phyloP scores from a whole-genome alignment of 2,888 invertebrate genomes.

The Stenolophus ochropezus region DNA sequence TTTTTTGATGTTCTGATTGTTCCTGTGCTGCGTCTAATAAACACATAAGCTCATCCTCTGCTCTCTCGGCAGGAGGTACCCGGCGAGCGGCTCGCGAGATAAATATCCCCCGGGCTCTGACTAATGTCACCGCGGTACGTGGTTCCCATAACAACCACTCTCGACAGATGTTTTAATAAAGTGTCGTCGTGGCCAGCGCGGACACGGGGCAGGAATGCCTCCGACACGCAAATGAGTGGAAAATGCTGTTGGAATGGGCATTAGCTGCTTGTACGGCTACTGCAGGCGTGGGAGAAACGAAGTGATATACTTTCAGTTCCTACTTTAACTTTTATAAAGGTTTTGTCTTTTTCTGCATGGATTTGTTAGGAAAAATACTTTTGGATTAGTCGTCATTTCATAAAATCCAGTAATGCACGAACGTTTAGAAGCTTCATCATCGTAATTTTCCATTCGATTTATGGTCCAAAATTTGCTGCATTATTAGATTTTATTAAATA shows the following conservation, averaged over 20 bases:
- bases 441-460: too few relatives aligned
- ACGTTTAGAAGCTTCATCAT: too few relatives aligned
- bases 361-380: too few relatives aligned
- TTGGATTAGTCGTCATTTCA: too few relatives aligned
- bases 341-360: too few relatives aligned
- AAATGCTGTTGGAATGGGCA: constrained; percentile 19
- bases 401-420: too few relatives aligned
- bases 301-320: too few relatives aligned
- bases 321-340: too few relatives aligned
- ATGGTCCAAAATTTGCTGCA: too few relatives aligned
- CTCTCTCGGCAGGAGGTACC: background rate
- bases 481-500: too few relatives aligned
- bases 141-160: background rate
- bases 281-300: background rate
- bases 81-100: constrained; percentile 3
- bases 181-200: background rate
- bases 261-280: constrained; percentile 16
- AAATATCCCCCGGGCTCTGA: constrained; percentile 5
- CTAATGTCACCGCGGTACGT: constrained; percentile 34
- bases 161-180: constrained; percentile 31
- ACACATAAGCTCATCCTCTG: background rate
- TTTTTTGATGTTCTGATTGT: too few relatives aligned
- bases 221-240: constrained; percentile 16
- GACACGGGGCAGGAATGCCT: constrained; percentile 9
- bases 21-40: background rate